Base-by-base conservation (phyloP, 2,113 vertebrate genomes). In the Lophochroa leadbeateri region DNA sequence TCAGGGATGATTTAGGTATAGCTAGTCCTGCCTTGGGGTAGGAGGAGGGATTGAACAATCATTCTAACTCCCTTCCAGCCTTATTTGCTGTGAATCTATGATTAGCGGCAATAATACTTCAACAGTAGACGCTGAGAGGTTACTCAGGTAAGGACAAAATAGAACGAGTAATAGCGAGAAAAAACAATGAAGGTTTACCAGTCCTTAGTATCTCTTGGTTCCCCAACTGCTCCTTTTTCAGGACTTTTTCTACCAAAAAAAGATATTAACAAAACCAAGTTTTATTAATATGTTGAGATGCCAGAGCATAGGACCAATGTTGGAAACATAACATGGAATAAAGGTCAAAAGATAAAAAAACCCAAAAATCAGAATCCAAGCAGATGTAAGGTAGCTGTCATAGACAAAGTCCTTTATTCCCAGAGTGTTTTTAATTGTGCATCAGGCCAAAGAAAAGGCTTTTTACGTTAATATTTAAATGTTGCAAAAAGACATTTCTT, bases 1-100 rank as follows among this genome's bases (percentile, higher is more conserved):
- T 92, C 94, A 92, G 71, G 21, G 44, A 77, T 95, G 79, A 94
- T 94, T 91, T 90, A 93, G 81, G 52, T 91, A 85, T 85, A 87
- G 57, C 90, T 93, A 91, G 75, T 86, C 78, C 75, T 92, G 88
- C 88, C 92, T 92, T 58, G 29, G 67, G 88, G 85, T 83, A 82
- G 39, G 58, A 94, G 49, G 35, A 93, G 49, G 86, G 50, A 92
- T 2, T 94, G 88, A 92, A 83, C 41, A 90, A 88, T 80, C 71
- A 77, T 90, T 77, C 37, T 61, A 88, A 41, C n/a, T 86, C 19
- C 10, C 58, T 85, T 93, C 76, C 71, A 94, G 68, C 24, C 31
- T 13, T 90, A 28, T 94, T 94, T 94, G 85, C 75, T 93, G 60
- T 53, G 88, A 92, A 65, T 86, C 79, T 88, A 47, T 67, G 86